A percentile compares a stretch with the other conserved stretches of the same genome.
phyloP scores from a whole-genome alignment of 2,797 vertebrate genomes.

The Hippoglossus hippoglossus region DNA sequence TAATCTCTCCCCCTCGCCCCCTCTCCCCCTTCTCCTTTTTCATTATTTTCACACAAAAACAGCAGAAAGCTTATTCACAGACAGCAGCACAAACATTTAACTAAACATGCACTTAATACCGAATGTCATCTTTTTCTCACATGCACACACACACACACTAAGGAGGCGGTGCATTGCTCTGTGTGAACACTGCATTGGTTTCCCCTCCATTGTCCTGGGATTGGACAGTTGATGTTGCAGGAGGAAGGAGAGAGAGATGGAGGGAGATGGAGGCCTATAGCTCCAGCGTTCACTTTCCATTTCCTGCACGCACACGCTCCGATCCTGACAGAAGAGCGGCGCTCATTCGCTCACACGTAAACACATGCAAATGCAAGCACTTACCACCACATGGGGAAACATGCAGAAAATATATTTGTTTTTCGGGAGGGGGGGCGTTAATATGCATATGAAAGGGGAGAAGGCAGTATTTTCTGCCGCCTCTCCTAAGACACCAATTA shows the following conservation, averaged over 20 bases:
- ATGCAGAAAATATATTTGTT: constrained; percentile 39
- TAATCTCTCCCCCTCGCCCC: constrained; percentile 36
- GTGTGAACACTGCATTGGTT: constrained; percentile 59
- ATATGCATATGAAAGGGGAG: constrained; percentile 57
- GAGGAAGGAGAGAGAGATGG: constrained; percentile 48
- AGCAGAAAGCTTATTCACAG: constrained; percentile 38
- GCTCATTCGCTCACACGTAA: constrained; percentile 14
- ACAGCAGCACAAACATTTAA: constrained; percentile 45
- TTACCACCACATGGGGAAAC: constrained; percentile 13
- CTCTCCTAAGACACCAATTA: constrained; percentile 53
- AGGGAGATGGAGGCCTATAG: constrained; percentile 50
- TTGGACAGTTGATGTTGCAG: constrained; percentile 76
- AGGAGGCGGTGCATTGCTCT: constrained; percentile 33
- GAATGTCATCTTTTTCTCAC: constrained; percentile 23
- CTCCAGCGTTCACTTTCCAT: constrained; percentile 54
- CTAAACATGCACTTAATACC: constrained; percentile 44
- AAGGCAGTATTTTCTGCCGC: constrained; percentile 41
- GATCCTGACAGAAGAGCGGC: constrained; percentile 9
- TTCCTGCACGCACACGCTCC: constrained; percentile 27
- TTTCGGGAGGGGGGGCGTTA: constrained; percentile 25
- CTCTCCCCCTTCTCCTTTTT: constrained; percentile 44
- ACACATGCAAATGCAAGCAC: constrained; percentile 14
- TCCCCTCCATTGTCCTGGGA: constrained; percentile 72
- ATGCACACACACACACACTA: constrained; percentile 7
- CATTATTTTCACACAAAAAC: constrained; percentile 43